Base-by-base conservation (phyloP, 2,113 vertebrate species). In the Albula glossodonta region DNA sequence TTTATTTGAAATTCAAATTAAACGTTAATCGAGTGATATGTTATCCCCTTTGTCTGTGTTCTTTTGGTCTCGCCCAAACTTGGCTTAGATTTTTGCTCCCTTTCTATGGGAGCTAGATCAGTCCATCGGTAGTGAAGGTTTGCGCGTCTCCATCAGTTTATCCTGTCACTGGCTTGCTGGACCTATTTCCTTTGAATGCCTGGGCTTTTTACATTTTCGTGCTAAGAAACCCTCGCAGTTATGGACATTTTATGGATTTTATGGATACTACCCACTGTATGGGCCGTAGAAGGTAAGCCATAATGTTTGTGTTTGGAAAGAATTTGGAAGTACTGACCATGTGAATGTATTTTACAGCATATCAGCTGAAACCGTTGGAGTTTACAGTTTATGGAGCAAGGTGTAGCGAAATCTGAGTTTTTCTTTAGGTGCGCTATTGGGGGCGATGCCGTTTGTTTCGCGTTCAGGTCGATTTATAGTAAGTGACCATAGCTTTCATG, bases 211-310 rank as follows among this genome's bases (percentile, higher is more conserved):
- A 85, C 86, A 74, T 84, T 89, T 86, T 87, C n/a, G 87, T 79
- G 84, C 82, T 87, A 53, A 89, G 85, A 86, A 90, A 86, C 15
- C 77, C 74, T 48, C 86, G 17, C 86, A 81, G 86, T 93, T 19
- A 93, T 95, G 94, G 92, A 92, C 83, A 57, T 94, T 13, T 63
- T 94, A 7, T 91, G 63, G 84, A 85, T 95, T 12, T 82, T 95
- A 19, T 94, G 93, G 93, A 91, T 95, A 70, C 88, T 94, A 80
- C 93, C 93, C 11, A 25, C 90, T 53, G 90, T 93, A 3, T 92
- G 92, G 90, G 94, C 94, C 81, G 92, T 92, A 2, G 94, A 95
- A 95, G 95, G 95, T 96, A 93, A 93, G 93, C 80, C 6, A 78
- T 5, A 19, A 66, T 80, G n/a, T 60, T 87, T 77, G 83, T 74